phyloP scores from a whole-genome alignment of 2,888 invertebrate genomes.

The Micoletzkya japonica region DNA sequence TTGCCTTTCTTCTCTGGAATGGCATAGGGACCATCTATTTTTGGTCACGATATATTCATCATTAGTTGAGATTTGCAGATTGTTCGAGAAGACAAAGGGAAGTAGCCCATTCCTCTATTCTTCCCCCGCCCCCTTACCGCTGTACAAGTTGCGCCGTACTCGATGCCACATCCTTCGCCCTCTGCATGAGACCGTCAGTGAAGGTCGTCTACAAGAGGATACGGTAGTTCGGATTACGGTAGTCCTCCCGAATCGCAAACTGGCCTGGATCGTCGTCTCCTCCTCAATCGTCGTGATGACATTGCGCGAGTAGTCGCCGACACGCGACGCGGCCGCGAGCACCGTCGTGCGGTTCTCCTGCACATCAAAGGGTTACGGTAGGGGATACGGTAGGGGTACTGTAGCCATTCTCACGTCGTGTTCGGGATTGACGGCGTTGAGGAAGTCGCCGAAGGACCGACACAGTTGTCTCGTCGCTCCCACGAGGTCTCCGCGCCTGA shows the following conservation, averaged over 20 bases:
- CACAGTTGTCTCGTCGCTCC: slow-evolving; percentile 90
- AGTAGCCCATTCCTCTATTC: too few relatives aligned
- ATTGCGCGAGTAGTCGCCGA: slow-evolving; percentile 93
- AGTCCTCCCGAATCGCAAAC: too few relatives aligned
- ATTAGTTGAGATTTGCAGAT: too few relatives aligned
- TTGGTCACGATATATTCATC: too few relatives aligned
- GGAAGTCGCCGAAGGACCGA: slow-evolving; percentile 84
- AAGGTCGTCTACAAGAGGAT: slow-evolving; percentile 14
- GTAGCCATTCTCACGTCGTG: slow-evolving; percentile 69
- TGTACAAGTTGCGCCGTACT: slow-evolving; percentile 93
- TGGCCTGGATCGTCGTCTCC: slow-evolving; percentile 35
- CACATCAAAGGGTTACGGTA: background rate
- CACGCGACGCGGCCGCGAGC: slow-evolving; percentile 89
- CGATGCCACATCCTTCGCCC: slow-evolving; percentile 96
- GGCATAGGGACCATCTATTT: too few relatives aligned
- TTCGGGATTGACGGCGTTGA: slow-evolving; percentile 93
- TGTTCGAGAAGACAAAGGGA: too few relatives aligned
- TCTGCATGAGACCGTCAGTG: slow-evolving; percentile 81
- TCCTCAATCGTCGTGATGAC: slow-evolving; percentile 62
- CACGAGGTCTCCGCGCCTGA: slow-evolving; percentile 79
- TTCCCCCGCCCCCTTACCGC: slow-evolving; percentile 39
- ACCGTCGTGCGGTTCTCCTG: slow-evolving; percentile 81
- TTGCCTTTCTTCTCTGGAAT: too few relatives aligned
- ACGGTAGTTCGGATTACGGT: too few relatives aligned
- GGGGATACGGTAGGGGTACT: background rate